Percentiles rank a stretch among this genome's conserved stretches.
These are phyloP conservation scores for Ifrita kowaldi DNA, from an alignment of 2,113 vertebrate species.

Conservation along the genomic window DNA sequence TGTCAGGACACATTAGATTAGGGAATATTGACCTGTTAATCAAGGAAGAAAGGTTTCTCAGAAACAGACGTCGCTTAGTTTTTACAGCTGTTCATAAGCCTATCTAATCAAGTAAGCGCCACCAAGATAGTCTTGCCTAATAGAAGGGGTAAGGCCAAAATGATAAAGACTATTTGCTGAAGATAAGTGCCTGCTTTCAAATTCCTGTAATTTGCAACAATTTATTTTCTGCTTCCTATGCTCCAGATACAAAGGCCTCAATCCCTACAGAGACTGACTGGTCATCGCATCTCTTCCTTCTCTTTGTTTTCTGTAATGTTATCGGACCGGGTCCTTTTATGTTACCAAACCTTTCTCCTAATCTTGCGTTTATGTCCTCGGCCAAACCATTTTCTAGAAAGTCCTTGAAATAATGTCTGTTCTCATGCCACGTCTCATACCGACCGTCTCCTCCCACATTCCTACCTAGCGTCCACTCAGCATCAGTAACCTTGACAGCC, in stretches of 20 bases:
- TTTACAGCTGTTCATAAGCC: background rate
- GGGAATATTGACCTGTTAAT: background rate
- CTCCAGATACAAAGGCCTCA: background rate
- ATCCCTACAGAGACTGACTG: background rate
- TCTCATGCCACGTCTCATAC: background rate
- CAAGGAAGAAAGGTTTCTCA: background rate
- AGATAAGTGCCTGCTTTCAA: background rate
- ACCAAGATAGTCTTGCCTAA: background rate
- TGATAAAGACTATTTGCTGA: background rate
- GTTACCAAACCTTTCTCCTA: background rate
- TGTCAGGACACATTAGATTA: background rate
- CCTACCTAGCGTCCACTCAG: background rate
- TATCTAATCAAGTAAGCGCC: slow-evolving; percentile 1
- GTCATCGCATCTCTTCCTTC: background rate
- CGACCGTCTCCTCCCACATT: background rate
- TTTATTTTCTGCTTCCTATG: background rate
- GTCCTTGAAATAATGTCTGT: background rate
- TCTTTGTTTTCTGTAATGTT: background rate
- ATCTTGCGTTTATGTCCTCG: background rate
- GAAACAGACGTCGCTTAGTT: background rate
- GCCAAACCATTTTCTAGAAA: background rate
- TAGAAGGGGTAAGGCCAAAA: background rate
- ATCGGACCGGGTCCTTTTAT: background rate
- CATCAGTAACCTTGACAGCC: background rate
- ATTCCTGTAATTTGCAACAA: background rate